These are phyloP conservation scores for Nycticorax nycticorax DNA, from an alignment of 2,113 vertebrate genomes.

Conservation along the genomic window DNA sequence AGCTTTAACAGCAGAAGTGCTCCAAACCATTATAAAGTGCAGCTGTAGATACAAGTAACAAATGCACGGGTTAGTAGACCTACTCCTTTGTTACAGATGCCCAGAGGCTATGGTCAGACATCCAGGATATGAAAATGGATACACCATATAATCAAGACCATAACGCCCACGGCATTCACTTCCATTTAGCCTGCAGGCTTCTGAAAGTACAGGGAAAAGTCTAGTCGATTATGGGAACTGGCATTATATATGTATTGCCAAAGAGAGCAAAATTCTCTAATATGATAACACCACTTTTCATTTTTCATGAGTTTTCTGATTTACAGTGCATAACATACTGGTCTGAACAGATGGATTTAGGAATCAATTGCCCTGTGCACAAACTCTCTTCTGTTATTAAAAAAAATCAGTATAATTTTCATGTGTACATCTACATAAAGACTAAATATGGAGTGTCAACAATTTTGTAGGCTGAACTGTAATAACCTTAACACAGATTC, in stretches of 20 bases:
- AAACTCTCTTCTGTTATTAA: background rate
- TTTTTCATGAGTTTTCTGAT: constrained; percentile 58
- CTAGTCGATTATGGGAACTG: constrained; percentile 17
- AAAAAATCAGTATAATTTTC: background rate
- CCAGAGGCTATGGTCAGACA: constrained; percentile 64
- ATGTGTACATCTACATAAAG: background rate
- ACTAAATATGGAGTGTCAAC: background rate
- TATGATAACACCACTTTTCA: constrained; percentile 18
- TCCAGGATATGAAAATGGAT: constrained; percentile 63
- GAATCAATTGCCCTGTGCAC: background rate
- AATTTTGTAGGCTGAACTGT: background rate
- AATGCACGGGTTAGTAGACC: constrained; percentile 18
- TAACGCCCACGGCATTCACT: constrained; percentile 56
- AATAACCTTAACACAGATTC: background rate
- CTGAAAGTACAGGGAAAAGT: constrained; percentile 42
- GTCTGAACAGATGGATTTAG: background rate
- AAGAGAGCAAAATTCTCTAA: constrained; percentile 47
- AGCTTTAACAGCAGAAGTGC: constrained; percentile 17
- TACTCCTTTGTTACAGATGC: constrained; percentile 42
- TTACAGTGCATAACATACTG: background rate
- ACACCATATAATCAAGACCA: constrained; percentile 52
- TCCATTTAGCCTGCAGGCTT: constrained; percentile 70
- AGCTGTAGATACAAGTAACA: constrained; percentile 38
- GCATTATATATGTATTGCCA: constrained; percentile 19
- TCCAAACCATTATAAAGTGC: constrained; percentile 7